Conservation (phyloP, 2,888 invertebrate genomes). For the Slavum lentiscoides region DNA sequence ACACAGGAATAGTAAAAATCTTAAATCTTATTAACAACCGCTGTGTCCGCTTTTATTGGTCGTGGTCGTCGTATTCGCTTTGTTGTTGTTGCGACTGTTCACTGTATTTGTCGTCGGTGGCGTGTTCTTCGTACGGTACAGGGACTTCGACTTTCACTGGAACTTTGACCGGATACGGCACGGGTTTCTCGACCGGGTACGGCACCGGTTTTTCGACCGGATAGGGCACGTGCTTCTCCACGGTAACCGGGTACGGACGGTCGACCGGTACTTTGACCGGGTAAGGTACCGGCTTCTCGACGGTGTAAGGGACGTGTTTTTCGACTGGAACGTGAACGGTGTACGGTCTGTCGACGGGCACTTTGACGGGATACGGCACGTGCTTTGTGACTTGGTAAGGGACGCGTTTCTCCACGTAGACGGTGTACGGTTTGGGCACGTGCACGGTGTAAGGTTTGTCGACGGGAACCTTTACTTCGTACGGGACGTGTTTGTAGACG, state of each 20-base stretch:
- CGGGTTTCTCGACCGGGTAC: slow-evolving; percentile 76
- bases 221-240: slow-evolving; percentile 78
- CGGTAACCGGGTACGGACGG: slow-evolving; percentile 64
- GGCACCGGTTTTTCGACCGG: slow-evolving; percentile 75
- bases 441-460: slow-evolving; percentile 55
- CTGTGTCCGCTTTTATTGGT: not conserved
- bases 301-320: slow-evolving; percentile 70
- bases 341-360: slow-evolving; percentile 63
- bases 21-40: not conserved
- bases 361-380: slow-evolving; percentile 69
- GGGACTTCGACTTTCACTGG: slow-evolving; percentile 66
- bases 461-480: slow-evolving; percentile 56
- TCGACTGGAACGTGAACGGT: slow-evolving; percentile 63
- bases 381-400: slow-evolving; percentile 57
- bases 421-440: slow-evolving; percentile 55
- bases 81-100: not conserved
- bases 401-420: slow-evolving; percentile 55
- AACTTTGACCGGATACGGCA: slow-evolving; percentile 75
- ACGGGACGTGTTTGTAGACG: slow-evolving; percentile 56
- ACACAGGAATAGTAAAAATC: no score
- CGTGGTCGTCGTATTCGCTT: not conserved
- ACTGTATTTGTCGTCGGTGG: slow-evolving; percentile 56
- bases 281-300: slow-evolving; percentile 62
- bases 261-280: slow-evolving; percentile 71
- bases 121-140: slow-evolving; percentile 61